These are phyloP conservation scores for Globodera ellingtonae DNA, from an alignment of 1,140 invertebrate species.

Conservation along the genomic window DNA sequence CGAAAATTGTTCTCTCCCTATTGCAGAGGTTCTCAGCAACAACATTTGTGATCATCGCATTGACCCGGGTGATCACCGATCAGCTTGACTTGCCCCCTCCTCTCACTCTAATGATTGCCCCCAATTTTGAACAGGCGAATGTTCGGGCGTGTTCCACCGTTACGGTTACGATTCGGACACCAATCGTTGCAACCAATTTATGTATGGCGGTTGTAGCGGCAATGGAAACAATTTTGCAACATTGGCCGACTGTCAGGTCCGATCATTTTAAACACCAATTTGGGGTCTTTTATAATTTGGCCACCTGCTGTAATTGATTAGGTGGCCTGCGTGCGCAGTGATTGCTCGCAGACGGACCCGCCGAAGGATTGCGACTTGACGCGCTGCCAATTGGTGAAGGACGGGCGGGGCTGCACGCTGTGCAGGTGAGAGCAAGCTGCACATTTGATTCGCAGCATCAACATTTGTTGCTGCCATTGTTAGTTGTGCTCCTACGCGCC, in stretches of 20 bases:
- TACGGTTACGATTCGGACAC: slow-evolving; percentile 55
- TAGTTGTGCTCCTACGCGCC: slow-evolving; percentile 51
- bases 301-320: background rate
- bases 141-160: slow-evolving; percentile 55
- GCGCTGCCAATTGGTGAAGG: slow-evolving; percentile 61
- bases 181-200: slow-evolving; percentile 53
- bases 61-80: slow-evolving; percentile 48
- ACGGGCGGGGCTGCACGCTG: slow-evolving; percentile 59
- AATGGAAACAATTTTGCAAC: slow-evolving; percentile 61
- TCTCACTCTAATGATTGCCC: background rate
- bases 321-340: slow-evolving; percentile 29
- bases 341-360: slow-evolving; percentile 48
- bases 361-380: slow-evolving; percentile 51
- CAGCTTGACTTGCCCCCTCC: background rate
- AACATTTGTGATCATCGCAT: slow-evolving; percentile 56
- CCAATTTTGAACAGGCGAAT: slow-evolving; percentile 45
- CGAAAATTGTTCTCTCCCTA: background rate
- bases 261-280: background rate
- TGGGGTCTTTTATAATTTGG: no score
- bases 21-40: slow-evolving; percentile 24
- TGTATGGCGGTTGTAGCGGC: slow-evolving; percentile 61
- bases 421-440: slow-evolving; percentile 40
- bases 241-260: slow-evolving; percentile 49
- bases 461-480: background rate
- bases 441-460: background rate